Evolutionary conservation across 2,113 vertebrate species (phyloP).

Genomic region (Cisticola juncidis): DNA sequence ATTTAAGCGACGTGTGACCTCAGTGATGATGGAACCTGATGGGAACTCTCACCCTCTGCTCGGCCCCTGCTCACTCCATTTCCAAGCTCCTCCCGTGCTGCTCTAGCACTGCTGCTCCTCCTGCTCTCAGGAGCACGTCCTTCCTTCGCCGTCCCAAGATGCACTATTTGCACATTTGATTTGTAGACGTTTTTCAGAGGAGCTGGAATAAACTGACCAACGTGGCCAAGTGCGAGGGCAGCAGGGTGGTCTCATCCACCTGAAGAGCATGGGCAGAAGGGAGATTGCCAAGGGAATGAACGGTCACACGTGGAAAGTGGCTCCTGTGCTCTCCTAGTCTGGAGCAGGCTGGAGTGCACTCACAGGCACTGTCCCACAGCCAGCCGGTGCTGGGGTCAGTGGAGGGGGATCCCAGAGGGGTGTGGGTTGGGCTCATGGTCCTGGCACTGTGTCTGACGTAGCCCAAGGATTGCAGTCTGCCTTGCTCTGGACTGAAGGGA

Average conservation of each 20-base stretch:
- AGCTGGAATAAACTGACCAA: conserved; percentile 50
- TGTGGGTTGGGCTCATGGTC: not conserved
- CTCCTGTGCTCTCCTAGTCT: not conserved
- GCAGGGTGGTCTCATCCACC: not conserved
- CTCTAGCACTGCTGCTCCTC: conserved; percentile 40
- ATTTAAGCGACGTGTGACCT: conserved; percentile 4
- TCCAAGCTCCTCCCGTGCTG: conserved; percentile 11
- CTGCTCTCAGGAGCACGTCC: not conserved
- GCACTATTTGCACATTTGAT: conserved; percentile 69
- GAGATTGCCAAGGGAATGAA: not conserved
- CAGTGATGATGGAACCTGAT: not conserved
- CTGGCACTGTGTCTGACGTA: not conserved
- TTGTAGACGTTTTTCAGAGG: conserved; percentile 20
- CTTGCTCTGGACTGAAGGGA: not conserved
- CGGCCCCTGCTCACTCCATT: not conserved
- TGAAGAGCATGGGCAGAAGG: not conserved
- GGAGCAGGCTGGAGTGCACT: not conserved
- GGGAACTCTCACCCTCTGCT: not conserved
- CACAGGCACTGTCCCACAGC: not conserved
- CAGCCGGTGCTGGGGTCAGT: not conserved
- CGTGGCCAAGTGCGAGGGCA: not conserved
- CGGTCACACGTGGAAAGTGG: rapidly evolving
- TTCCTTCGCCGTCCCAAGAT: not conserved
- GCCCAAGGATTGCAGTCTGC: not conserved
- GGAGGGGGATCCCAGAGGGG: not conserved